phyloP scores from a whole-genome alignment of 2,888 invertebrate genomes.

The Sinhomidia bicolor region DNA sequence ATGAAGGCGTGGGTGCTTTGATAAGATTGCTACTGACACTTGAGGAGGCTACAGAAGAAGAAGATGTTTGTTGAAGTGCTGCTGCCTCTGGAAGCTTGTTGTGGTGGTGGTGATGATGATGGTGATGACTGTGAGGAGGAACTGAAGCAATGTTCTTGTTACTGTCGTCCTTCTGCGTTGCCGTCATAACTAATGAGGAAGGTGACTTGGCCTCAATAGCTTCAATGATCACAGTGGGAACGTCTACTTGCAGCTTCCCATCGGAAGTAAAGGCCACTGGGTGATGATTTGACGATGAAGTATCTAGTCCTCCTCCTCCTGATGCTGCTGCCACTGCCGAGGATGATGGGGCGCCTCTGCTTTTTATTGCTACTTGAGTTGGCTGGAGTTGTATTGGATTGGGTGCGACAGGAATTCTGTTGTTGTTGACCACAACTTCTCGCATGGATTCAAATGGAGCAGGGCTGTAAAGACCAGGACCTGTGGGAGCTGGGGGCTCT shows the following conservation, averaged over 20 bases:
- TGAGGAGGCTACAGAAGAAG: neutral
- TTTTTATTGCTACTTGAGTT: constrained; percentile 64
- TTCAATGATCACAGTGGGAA: constrained; percentile 71
- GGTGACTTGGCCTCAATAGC: constrained; percentile 69
- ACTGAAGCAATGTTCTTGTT: constrained; percentile 13
- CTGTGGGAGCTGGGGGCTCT: neutral
- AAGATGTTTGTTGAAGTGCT: constrained; percentile 36
- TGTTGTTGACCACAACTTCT: constrained; percentile 28
- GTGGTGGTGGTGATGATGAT: too few relatives aligned
- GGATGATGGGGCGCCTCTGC: constrained; percentile 60
- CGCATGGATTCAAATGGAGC: constrained; percentile 60
- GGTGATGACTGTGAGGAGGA: too few relatives aligned
- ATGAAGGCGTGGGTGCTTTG: constrained; percentile 39
- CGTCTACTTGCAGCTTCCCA: constrained; percentile 70
- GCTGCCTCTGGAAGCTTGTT: constrained; percentile 67
- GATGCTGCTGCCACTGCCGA: neutral
- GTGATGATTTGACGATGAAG: constrained; percentile 67
- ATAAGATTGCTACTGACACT: constrained; percentile 33
- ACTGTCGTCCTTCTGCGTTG: constrained; percentile 43
- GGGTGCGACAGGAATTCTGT: constrained; percentile 41
- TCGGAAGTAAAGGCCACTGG: constrained; percentile 68
- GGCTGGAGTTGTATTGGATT: constrained; percentile 71
- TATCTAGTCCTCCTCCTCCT: constrained; percentile 44
- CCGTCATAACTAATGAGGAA: constrained; percentile 48
- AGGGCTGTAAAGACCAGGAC: constrained; percentile 66